Evolutionary conservation across 2,888 invertebrate species (phyloP), one percentile per base, ranked within the genome.

Genomic region (Macroteleia sp.): DNA sequence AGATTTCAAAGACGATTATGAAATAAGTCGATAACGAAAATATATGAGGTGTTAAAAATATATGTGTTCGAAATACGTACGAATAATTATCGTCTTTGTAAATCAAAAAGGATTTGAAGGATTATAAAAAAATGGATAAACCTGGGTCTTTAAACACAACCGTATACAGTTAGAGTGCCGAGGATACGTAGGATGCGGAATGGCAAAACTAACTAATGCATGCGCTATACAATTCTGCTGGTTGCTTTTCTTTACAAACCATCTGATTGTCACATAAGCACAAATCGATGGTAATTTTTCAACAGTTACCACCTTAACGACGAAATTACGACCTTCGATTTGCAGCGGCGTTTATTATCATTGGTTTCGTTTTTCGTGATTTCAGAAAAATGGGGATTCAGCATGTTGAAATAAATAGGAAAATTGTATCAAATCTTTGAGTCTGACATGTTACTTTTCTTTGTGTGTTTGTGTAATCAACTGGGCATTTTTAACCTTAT

Each of bases 171-270:
- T 50, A 77, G 62, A 74, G 77, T 70, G 80, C 74, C 77, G 61
- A 66, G 76, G 59, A 61, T 74, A 50, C 10, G 20, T 69, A 44
- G 70, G 61, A 61, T 62, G 46, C 50, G 69, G 69, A 59, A 50
- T 77, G 75, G 54, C 48, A 67, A 64, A 80, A 78, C 80, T 82
- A 80, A 78, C 71, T 85, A 74, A 85, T 83, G 86, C 88, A 88
- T 89, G 89, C 88, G 86, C 86, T 88, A 88, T 86, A 85, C 86
- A 88, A 85, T 83, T 87, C 73, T 82, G 85, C 82, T 82, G 86
- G 71, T 77, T 77, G 61, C 79, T 83, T 71, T 71, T 80, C 50
- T 50, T 71, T 76, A 76, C 76, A 69, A 73, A 80, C 78, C 67
- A 73, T 76, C 57, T 42, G 57, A 71, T 56, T 69, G 66, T 75